Evolutionary conservation across 2,888 invertebrate species (phyloP), one percentile per base, ranked within the genome.

Genomic region (Lasius fuliginosus): DNA sequence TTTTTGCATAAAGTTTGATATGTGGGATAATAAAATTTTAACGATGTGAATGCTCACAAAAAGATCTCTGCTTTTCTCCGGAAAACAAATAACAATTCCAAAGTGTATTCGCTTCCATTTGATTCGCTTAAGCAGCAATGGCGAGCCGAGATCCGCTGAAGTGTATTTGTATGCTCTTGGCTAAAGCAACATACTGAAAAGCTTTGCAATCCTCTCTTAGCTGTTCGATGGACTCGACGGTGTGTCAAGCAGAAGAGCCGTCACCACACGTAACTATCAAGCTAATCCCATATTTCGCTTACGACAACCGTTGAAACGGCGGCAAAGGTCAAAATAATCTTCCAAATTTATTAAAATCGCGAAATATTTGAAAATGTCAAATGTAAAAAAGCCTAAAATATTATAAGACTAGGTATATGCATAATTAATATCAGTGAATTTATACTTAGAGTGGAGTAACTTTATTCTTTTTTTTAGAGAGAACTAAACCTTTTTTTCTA

Each of bases 161-260:
- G 79, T 81, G 75, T 81, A 81, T 81, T 81, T 81, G 79, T 81
- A 74, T 74, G 75, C 79, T 75, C 79, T 60, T 75, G 79, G 79
- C 79, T 81, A 81, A 79, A 79, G 79, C 75, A 79, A 81, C 79
- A 81, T 74, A 60, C 60, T 81, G 79, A 74, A 81, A 81, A 81
- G 79, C 75, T 81, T 81, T 46, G 79, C 79, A 81, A 81, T 65
- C 73, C 82, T 82, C 75, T 79, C 53, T 49, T 77, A 53, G 68
- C 64, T 75, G 53, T 82, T 82, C 64, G 64, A 75, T 74, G 64
- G 74, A 73, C 75, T 74, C 42, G 40, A 82, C 40, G 40, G 64
- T 82, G 23, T 74, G 40, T 74, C 64, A 65, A 49, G 60, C 46
- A 46, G 69, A 56, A 71, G 60, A 62, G 82, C 33, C 30, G 64